Evolutionary conservation across 2,113 vertebrate genomes (phyloP).

Genomic region (Vombatus ursinus): DNA sequence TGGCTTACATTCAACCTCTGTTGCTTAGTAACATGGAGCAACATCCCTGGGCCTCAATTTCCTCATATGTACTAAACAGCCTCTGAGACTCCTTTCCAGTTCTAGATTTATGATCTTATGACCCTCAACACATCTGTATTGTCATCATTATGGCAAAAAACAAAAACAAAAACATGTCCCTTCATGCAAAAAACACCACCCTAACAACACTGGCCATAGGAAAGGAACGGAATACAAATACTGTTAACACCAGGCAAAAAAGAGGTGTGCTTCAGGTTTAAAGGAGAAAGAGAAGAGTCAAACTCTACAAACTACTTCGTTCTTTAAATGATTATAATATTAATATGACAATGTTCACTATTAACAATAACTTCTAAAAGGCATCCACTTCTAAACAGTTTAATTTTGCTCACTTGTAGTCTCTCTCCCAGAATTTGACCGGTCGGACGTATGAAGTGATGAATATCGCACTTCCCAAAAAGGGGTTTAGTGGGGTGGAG

Average conservation of each 20-base stretch:
- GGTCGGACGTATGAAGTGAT: slow-evolving; percentile 94
- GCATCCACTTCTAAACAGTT: slow-evolving; percentile 16
- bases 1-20: background rate
- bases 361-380: background rate
- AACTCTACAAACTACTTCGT: background rate
- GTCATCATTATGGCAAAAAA: background rate
- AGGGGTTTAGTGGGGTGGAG: slow-evolving; percentile 92
- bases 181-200: background rate
- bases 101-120: background rate
- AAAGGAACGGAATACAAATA: background rate
- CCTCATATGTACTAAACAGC: background rate
- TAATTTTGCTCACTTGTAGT: slow-evolving; percentile 89
- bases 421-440: slow-evolving; percentile 95
- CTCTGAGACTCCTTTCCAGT: background rate
- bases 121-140: background rate
- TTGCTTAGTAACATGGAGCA: background rate
- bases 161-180: background rate
- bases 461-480: slow-evolving; percentile 94
- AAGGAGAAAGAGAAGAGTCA: slow-evolving; percentile 16
- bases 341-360: slow-evolving; percentile 1
- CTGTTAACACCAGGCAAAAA: slow-evolving; percentile 19
- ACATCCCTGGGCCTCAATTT: background rate
- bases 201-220: background rate
- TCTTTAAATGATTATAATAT: slow-evolving; percentile 20
- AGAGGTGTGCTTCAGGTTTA: background rate